These are phyloP conservation scores for Oxytorus armatus DNA, from an alignment of 2,888 invertebrate species.

Conservation along the genomic window DNA sequence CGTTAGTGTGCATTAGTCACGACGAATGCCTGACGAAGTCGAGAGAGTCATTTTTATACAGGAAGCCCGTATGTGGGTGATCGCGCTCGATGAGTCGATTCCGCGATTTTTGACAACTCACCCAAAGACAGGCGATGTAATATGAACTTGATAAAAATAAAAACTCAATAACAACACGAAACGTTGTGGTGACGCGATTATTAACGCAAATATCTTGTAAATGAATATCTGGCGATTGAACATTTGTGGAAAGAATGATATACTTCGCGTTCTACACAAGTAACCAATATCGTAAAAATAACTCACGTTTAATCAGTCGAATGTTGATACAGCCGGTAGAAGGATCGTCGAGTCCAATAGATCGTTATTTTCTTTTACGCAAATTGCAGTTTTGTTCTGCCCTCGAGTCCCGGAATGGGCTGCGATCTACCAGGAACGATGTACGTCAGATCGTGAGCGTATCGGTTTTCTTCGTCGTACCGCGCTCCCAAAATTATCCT, in stretches of 20 bases:
- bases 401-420: slow-evolving; percentile 31
- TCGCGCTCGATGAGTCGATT: slow-evolving; percentile 54
- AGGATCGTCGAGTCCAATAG: slow-evolving; percentile 19
- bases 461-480: slow-evolving; percentile 45
- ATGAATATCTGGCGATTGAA: too few species aligned
- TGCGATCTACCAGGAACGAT: slow-evolving; percentile 58
- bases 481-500: too few species aligned
- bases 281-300: slow-evolving; percentile 15
- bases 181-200: too few species aligned
- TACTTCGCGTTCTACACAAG: too few species aligned
- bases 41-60: slow-evolving; percentile 21
- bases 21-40: slow-evolving; percentile 44
- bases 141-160: slow-evolving; percentile 4
- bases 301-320: slow-evolving; percentile 78
- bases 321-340: slow-evolving; percentile 61
- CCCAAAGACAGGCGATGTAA: neutral
- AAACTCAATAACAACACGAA: neutral
- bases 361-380: neutral
- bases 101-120: slow-evolving; percentile 38
- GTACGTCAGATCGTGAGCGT: neutral
- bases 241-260: too few species aligned
- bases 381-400: slow-evolving; percentile 33
- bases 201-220: too few species aligned
- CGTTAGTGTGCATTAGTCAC: slow-evolving; percentile 53
- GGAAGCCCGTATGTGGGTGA: slow-evolving; percentile 64